Percentiles rank a stretch among this genome's conserved stretches.
phyloP scores from a whole-genome alignment of 2,888 invertebrate species.

The Cephus spinipes region DNA sequence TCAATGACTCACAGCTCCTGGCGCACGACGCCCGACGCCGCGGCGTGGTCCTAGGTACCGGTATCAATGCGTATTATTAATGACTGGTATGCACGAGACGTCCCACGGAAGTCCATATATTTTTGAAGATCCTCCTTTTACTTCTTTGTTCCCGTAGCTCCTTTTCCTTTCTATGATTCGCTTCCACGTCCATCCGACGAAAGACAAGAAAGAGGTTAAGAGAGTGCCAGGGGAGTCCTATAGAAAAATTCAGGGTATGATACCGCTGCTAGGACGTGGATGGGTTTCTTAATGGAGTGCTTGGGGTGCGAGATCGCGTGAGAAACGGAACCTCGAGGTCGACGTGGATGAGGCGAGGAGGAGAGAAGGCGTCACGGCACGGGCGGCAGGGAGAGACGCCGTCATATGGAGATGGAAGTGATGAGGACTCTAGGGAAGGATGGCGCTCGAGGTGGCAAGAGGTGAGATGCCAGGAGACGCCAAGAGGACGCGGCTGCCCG shows the following conservation, averaged over 20 bases:
- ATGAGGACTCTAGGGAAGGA: background rate
- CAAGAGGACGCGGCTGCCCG: constrained; percentile 19
- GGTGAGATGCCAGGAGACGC: constrained; percentile 14
- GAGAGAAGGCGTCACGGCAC: constrained; percentile 18
- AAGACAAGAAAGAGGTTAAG: background rate
- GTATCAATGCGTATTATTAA: constrained; percentile 13
- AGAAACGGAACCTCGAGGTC: constrained; percentile 39
- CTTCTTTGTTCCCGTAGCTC: background rate
- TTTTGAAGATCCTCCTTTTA: background rate
- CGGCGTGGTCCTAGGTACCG: constrained; percentile 15
- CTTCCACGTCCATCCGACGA: background rate
- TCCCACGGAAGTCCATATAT: background rate
- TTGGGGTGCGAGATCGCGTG: constrained; percentile 31
- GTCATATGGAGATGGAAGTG: background rate
- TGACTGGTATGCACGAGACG: constrained; percentile 11
- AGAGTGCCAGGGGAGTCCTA: background rate
- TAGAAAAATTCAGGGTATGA: background rate
- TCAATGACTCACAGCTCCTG: constrained; percentile 41
- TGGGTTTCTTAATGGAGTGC: constrained; percentile 7
- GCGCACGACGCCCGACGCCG: constrained; percentile 10
- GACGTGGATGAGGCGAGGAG: constrained; percentile 49
- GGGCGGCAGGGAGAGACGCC: background rate
- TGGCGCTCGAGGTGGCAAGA: constrained; percentile 9
- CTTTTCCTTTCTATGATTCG: background rate
- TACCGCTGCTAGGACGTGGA: background rate